Base-by-base conservation (phyloP, 37 sponge, comb jelly and placozoan genomes). In the Tethya wilhelma region DNA sequence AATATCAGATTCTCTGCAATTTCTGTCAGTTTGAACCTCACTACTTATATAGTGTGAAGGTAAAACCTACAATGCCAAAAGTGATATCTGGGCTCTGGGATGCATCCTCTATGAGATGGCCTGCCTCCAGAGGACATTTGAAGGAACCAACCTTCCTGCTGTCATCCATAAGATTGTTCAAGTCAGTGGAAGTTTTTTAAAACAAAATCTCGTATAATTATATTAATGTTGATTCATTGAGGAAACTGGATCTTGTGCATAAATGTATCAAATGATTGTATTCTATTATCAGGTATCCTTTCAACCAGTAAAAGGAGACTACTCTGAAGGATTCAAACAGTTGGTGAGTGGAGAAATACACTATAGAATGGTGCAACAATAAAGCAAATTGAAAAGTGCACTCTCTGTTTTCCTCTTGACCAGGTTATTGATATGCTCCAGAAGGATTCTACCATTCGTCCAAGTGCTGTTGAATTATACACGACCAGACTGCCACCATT, bases 11-110 rank as follows among this genome's bases (percentile, higher is more conserved):
- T n/a, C n/a, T n/a, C n/a, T n/a, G n/a, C n/a, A n/a, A n/a, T n/a
- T n/a, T n/a, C n/a, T n/a, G n/a, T n/a, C n/a, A n/a, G n/a, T n/a
- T n/a, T n/a, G n/a, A n/a, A n/a, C n/a, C n/a, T n/a, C n/a, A n/a
- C n/a, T n/a, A n/a, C n/a, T n/a, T n/a, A n/a, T n/a, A 0, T 68
- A 97, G 94, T 98, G 99, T 82, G 96, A 96, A 60, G 92, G 96
- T 26, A 96, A 93, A 37, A 84, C 79, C 32, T 98, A 98, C 80
- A 87, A 95, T 69, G 72, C 89, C 36, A 98, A 98, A 85, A 80
- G 81, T 67, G 88, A 87, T 37, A 69, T 87, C 37, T 87, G 88
- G 88, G 70, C 88, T 0, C 62, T 87, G 53, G 88, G 88, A 9
- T 87, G 88, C 33, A 80, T 87, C n/a, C 70, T 87, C n/a, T 80